Percentiles rank a stretch among this genome's conserved stretches.
Evolutionary conservation across 2,113 vertebrate species (phyloP).

Genomic region (Cyprinodon variegatus): DNA sequence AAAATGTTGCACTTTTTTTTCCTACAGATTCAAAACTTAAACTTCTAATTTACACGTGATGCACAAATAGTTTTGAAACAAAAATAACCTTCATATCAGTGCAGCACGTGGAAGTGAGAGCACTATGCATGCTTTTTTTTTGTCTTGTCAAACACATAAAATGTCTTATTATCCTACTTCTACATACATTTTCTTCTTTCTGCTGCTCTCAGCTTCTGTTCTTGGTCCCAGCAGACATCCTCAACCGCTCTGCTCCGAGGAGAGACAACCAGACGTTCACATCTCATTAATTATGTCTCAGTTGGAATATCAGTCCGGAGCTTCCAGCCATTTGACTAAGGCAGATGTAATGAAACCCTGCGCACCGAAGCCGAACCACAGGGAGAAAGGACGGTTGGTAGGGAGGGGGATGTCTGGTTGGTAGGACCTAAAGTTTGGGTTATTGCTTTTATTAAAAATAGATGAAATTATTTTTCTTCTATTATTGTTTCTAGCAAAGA

Average conservation of each 20-base stretch:
- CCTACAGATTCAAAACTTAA: no score
- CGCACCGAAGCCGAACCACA: constrained; percentile 35
- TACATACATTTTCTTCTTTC: constrained; percentile 26
- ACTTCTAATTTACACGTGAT: no score
- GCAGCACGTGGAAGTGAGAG: background rate
- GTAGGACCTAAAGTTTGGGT: background rate
- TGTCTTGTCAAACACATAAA: constrained; percentile 16
- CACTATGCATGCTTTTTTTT: constrained; percentile 10
- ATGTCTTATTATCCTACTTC: constrained; percentile 29
- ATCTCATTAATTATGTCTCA: constrained; percentile 75
- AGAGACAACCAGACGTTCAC: constrained; percentile 47
- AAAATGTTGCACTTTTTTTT: no score
- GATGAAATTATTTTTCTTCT: no score
- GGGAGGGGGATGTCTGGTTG: constrained; percentile 1
- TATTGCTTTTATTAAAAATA: no score
- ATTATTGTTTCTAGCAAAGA: no score
- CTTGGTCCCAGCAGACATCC: constrained; percentile 54
- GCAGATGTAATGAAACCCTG: constrained; percentile 57
- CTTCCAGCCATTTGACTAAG: constrained; percentile 63
- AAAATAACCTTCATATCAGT: background rate
- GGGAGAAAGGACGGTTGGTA: background rate
- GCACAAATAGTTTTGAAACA: no score
- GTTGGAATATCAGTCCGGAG: constrained; percentile 64
- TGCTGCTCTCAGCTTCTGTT: constrained; percentile 34
- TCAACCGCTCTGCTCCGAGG: constrained; percentile 45